Conservation (phyloP, 2,888 invertebrate genomes). For the Dascillus cervinus region DNA sequence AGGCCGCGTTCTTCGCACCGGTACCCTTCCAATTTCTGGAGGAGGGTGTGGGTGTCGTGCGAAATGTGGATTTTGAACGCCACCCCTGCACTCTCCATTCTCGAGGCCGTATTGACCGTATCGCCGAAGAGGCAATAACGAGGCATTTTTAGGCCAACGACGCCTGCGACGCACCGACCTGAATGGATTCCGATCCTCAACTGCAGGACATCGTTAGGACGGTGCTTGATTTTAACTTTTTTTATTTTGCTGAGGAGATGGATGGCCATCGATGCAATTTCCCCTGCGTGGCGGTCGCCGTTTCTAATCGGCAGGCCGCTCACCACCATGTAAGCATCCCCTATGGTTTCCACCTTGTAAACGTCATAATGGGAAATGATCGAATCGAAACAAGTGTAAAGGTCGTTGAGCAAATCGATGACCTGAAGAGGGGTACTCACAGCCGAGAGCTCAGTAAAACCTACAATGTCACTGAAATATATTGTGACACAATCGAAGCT, state of each 20-base stretch:
- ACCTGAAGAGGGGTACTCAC: conserved; percentile 76
- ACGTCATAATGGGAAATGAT: conserved; percentile 83
- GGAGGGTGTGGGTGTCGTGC: conserved; percentile 56
- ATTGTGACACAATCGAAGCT: conserved; percentile 76
- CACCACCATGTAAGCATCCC: conserved; percentile 78
- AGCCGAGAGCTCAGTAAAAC: conserved; percentile 73
- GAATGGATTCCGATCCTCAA: conserved; percentile 68
- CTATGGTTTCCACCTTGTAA: conserved; percentile 82
- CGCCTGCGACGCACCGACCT: conserved; percentile 68
- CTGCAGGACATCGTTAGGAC: conserved; percentile 59
- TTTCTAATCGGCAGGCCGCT: conserved; percentile 69
- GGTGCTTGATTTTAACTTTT: conserved; percentile 60
- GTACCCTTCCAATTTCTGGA: conserved; percentile 66
- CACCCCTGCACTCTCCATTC: conserved; percentile 73
- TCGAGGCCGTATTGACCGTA: conserved; percentile 73
- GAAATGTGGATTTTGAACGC: conserved; percentile 72
- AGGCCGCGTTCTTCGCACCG: conserved; percentile 65
- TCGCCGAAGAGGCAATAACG: conserved; percentile 78
- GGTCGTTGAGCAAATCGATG: conserved; percentile 77
- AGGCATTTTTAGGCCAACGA: conserved; percentile 78
- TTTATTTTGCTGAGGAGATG: conserved; percentile 64
- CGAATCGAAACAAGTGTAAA: conserved; percentile 83
- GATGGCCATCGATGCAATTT: conserved; percentile 71
- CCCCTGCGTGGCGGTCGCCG: conserved; percentile 66
- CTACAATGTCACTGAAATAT: conserved; percentile 79